Evolutionary conservation across 2,797 vertebrate genomes (phyloP), one percentile per base, ranked within the genome.

Genomic region (Urophycis tenuis): DNA sequence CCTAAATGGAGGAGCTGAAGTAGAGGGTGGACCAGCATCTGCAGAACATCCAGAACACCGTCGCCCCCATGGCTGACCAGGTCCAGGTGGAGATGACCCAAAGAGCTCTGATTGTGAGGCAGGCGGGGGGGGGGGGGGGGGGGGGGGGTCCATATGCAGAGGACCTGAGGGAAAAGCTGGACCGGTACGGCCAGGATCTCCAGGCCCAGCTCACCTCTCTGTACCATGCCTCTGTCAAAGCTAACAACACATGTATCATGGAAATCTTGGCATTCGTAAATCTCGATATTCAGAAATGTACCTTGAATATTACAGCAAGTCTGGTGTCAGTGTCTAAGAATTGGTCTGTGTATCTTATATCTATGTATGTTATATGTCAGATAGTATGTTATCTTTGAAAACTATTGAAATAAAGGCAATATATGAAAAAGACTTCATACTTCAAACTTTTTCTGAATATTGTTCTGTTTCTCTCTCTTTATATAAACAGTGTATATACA

Each of bases 61-160:
- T 93, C 76, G 72, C 67, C 0, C 93, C 93, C 5, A 22, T 93
- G 81, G 75, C 88, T 1, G 85, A 87, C 25, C 81, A 76, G 53
- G 81, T 93, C 67, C 92, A 93, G 84, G 69, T 4, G 31, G 83
- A 91, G 81, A 75, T 93, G 81, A 74, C 34, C 22, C 82, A 91
- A 79, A 92, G 86, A 85, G 86, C 86, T 79, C 81, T 86, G 80
- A 84, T 85, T 81, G 85, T 92, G 67, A 91, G 83, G 75, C 88
- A 94, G 19, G 81, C 91, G 22, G 87, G 93, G 19, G 81, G 91
- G 22, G 87, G 93, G n/a, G n/a, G n/a, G n/a, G n/a, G n/a, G n/a
- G n/a, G n/a, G n/a, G n/a, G n/a, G 1, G 10, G 85, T n/a, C 93
- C 93, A 72, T 93, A 94, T 0, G 90, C 93, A 14, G 90, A 92